Base-by-base conservation (phyloP, 2,888 invertebrate genomes). In the Nomada fucata region DNA sequence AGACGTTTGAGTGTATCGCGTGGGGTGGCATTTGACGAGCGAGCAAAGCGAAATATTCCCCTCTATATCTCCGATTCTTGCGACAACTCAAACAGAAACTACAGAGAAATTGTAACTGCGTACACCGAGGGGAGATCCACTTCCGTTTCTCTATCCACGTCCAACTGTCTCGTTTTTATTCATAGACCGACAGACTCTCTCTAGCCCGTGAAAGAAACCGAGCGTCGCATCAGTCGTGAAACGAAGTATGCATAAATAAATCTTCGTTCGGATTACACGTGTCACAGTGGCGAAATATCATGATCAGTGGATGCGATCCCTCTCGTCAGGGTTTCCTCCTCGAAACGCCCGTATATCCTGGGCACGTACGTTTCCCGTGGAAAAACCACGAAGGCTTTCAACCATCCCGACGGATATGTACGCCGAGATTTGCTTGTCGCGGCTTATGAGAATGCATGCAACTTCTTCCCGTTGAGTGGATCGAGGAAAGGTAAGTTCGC, bases 371-470 rank as follows among this genome's bases (percentile, higher is more conserved):
- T 36, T 36, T 36, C 55, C 36, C 60, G 70, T 71, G 59, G 53
- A 47, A 50, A 29, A 75, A 36, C 29, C 59, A 50, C 60, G 15
- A 53, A 18, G 70, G 63, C 52, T 50, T 53, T 61, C 29, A 73
- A n/a, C 70, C 72, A 76, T 63, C 77, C 50, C 69, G 57, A 23
- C 73, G 70, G n/a, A 74, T 77, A 61, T 76, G 42, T 77, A 61
- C 76, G 55, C 55, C 69, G 83, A 73, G 84, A 84, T 84, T 84
- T 71, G 73, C 76, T 83, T 83, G 84, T 83, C 84, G 76, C 57
- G 57, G 84, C 71, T 80, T 84, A 84, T 84, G 80, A 84, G 77
- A 77, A 84, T 84, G 69, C 84, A 84, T 77, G 84, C 65, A 74
- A 73, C 70, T 44, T 72, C n/a, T 29, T 50, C 26, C 42, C n/a